Base-by-base conservation (phyloP, 2,797 vertebrate species). In the Pangasius larnaudii region DNA sequence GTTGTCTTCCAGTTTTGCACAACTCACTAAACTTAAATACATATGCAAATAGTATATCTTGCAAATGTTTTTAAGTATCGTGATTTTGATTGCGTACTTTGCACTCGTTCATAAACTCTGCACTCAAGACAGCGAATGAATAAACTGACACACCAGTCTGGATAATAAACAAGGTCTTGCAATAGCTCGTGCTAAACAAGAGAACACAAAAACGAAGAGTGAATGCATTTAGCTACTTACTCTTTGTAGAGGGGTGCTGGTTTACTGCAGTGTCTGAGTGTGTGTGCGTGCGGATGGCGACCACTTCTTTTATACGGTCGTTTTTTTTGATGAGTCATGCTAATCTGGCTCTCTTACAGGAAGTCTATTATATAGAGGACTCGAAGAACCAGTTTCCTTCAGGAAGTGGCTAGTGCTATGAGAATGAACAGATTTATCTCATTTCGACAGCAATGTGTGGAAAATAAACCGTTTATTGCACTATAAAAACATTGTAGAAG, bases 261-360 rank as follows among this genome's bases (percentile, higher is more conserved):
- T 16, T 39, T 42, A 3, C 5, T 46, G 58, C 14, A n/a, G 53
- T 22, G 4, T 14, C 3, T 1, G 16, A 18, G 30, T n/a, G 58
- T 30, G 61, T 10, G 42, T 9, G 0, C 49, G 27, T 51, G 61
- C 51, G 61, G 27, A 19, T 0, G 7, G 3, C 5, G 16, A 67
- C 42, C 24, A 30, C 33, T 27, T 58, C 18, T 82, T 88, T 87
- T 90, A 88, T 90, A 89, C 56, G 30, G 8, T 2, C 14, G 14
- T 2, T 71, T 86, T 63, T 56, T 65, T 58, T 88, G 87, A 6
- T 67, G 85, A 90, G 87, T 86, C 89, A 90, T 30, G 63, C 30
- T 61, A 7, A 63, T 49, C 42, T 51, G 46, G 56, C 53, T 39
- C 39, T 33, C 1, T 61, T 27, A 10, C 5, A 30, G 30, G 30